Percentiles rank a stretch among this genome's conserved stretches.
Evolutionary conservation across 1,140 invertebrate genomes (phyloP).

Genomic region (Euglossa dilemma): DNA sequence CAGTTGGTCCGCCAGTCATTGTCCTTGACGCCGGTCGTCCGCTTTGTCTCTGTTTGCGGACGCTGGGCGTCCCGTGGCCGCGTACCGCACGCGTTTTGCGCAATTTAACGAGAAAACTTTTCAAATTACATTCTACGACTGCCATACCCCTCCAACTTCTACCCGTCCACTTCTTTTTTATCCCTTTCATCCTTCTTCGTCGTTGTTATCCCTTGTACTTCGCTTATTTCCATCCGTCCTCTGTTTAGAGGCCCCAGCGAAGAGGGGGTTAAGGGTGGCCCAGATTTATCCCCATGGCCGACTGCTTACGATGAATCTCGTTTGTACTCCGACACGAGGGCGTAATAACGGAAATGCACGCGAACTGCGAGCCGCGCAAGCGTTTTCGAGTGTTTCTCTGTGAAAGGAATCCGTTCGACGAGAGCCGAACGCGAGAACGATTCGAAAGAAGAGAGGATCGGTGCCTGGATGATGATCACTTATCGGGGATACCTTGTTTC

Average conservation of each 20-base stretch:
- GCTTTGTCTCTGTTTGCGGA: conserved; percentile 45
- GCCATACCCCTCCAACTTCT: neutral
- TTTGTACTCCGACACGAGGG: conserved; percentile 4
- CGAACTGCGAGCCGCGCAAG: neutral
- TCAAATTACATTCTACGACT: conserved; percentile 74
- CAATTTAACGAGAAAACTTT: conserved; percentile 80
- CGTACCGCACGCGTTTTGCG: conserved; percentile 67
- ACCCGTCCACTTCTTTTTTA: neutral
- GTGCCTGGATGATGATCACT: neutral
- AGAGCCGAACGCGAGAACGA: neutral
- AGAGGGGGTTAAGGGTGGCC: too few species aligned
- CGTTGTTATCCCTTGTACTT: neutral
- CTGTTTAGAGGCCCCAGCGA: too few species aligned
- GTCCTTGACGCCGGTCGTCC: conserved; percentile 38
- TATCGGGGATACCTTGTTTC: neutral
- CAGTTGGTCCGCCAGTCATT: conserved; percentile 62
- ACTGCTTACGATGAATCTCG: conserved; percentile 41
- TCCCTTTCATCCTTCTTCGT: neutral
- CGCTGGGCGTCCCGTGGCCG: conserved; percentile 34
- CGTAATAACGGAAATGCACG: conserved; percentile 28
- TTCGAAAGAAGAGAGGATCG: neutral
- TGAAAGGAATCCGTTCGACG: neutral
- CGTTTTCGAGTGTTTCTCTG: neutral
- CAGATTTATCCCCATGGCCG: conserved; percentile 1
- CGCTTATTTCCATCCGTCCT: neutral